Conservation (phyloP, 2,888 invertebrate genomes). For the Neria commutata region DNA sequence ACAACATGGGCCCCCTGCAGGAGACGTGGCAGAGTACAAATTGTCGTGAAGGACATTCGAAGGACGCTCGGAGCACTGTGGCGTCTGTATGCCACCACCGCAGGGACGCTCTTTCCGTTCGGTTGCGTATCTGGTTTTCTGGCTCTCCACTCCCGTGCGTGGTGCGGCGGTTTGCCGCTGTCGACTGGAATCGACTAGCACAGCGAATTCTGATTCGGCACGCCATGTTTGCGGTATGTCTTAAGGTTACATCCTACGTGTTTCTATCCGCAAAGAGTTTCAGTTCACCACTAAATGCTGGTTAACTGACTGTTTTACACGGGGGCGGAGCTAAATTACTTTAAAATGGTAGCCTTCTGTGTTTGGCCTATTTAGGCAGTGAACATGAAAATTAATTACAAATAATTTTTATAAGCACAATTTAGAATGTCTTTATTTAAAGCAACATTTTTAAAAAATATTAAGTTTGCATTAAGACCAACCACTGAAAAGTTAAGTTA, state of each 20-base stretch:
- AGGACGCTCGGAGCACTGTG: slow-evolving; percentile 27
- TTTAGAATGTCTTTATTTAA: too few relatives aligned
- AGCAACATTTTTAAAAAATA: too few relatives aligned
- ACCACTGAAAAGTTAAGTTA: too few relatives aligned
- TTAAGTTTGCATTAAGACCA: too few relatives aligned
- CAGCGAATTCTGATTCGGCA: slow-evolving; percentile 43
- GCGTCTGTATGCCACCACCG: slow-evolving; percentile 20
- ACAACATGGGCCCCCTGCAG: not conserved
- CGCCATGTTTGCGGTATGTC: slow-evolving; percentile 42
- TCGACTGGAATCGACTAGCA: slow-evolving; percentile 43
- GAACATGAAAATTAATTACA: too few relatives aligned
- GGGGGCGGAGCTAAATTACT: too few relatives aligned
- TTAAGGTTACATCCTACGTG: too few relatives aligned
- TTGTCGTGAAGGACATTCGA: slow-evolving; percentile 21
- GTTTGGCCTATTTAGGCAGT: too few relatives aligned
- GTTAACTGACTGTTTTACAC: slow-evolving; percentile 33
- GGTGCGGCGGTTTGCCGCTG: slow-evolving; percentile 33
- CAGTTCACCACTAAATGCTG: too few relatives aligned
- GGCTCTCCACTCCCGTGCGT: slow-evolving; percentile 27
- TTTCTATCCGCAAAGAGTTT: too few relatives aligned
- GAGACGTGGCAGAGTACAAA: not conserved
- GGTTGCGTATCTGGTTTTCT: slow-evolving; percentile 34
- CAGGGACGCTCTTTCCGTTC: slow-evolving; percentile 30
- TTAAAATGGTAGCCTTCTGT: too few relatives aligned
- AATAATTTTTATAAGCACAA: too few relatives aligned